Evolutionary conservation across 2,888 invertebrate species (phyloP).

Genomic region (Operophtera brumata): DNA sequence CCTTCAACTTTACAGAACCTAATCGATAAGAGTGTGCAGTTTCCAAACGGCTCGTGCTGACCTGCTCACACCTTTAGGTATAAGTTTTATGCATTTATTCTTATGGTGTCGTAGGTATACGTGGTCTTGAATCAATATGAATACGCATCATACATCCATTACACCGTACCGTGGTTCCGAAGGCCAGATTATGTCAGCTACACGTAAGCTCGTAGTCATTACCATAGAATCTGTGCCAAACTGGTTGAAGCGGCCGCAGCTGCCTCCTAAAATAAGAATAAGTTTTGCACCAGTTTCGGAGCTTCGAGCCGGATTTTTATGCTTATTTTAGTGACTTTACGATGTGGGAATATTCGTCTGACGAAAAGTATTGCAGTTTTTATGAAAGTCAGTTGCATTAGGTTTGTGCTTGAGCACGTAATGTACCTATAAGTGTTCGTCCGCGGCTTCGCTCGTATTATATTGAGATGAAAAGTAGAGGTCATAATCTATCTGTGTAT

Average conservation of each 20-base stretch:
- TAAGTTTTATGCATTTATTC: no score
- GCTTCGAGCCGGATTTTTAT: constrained; percentile 6
- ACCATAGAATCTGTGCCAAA: constrained; percentile 22
- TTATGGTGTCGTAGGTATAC: neutral
- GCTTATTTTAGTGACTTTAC: constrained; percentile 8
- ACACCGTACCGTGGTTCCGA: constrained; percentile 27
- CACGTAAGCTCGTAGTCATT: constrained; percentile 30
- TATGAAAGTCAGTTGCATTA: constrained; percentile 4
- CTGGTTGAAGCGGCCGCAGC: constrained; percentile 25
- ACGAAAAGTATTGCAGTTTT: neutral
- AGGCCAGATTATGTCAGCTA: constrained; percentile 53
- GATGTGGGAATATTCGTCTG: constrained; percentile 1
- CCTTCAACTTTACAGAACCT: no score
- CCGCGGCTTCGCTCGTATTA: no score
- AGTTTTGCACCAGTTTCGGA: constrained; percentile 31
- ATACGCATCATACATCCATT: constrained; percentile 1
- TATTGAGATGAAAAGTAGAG: no score
- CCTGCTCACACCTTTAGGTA: no score
- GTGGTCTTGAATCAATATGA: neutral
- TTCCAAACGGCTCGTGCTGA: no score
- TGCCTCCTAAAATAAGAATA: constrained; percentile 28
- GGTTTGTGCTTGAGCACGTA: neutral
- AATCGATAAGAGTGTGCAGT: no score
- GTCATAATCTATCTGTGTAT: no score
- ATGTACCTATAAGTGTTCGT: no score